phyloP scores from a whole-genome alignment of 2,797 vertebrate species.

The Anguilla megastoma region DNA sequence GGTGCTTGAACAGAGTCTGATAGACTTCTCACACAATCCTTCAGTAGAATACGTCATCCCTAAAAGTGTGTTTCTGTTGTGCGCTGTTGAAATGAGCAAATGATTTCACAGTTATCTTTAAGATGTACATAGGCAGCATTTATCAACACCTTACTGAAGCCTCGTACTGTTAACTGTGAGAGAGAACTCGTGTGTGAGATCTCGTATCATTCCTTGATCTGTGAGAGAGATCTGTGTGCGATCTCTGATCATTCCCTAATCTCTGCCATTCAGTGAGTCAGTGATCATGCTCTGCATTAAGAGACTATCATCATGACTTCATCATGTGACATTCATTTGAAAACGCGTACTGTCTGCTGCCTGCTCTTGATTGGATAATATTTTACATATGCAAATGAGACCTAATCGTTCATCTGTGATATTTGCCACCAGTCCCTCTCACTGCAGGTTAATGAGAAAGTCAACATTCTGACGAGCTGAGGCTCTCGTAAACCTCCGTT shows the following conservation, averaged over 20 bases:
- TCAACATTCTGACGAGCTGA: constrained; percentile 22
- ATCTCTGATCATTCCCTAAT: neutral
- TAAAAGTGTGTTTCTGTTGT: too few species aligned
- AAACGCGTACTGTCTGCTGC: neutral
- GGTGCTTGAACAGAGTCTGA: too few species aligned
- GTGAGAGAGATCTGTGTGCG: too few species aligned
- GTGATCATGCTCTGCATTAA: neutral
- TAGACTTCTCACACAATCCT: too few species aligned
- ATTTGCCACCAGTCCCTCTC: neutral
- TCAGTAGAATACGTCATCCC: too few species aligned
- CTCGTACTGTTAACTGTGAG: neutral
- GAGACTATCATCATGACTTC: too few species aligned
- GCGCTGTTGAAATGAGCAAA: too few species aligned
- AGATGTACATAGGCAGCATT: neutral
- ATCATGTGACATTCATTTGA: neutral
- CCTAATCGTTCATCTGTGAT: constrained; percentile 21
- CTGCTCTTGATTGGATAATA: neutral
- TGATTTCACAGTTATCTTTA: too few species aligned
- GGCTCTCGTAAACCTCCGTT: neutral
- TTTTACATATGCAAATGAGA: constrained; percentile 23
- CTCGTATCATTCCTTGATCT: too few species aligned
- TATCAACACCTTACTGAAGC: neutral
- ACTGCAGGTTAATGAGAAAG: neutral
- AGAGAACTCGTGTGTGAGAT: too few species aligned
- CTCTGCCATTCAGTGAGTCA: neutral